Evolutionary conservation across 2,113 vertebrate species (phyloP).

Genomic region (Actenoides lindsayi): DNA sequence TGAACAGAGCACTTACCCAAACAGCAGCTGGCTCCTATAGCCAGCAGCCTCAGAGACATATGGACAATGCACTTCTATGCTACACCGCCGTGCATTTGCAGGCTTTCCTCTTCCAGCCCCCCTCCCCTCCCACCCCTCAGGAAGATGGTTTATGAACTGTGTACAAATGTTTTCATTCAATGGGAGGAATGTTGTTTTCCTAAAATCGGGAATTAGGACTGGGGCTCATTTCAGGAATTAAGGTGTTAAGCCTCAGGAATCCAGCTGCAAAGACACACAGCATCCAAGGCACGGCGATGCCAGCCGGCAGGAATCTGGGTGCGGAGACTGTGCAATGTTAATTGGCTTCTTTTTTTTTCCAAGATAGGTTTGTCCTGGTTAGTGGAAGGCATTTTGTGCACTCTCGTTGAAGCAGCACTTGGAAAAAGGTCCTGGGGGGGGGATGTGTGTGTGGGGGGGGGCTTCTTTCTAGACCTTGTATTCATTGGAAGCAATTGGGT

Average conservation of each 20-base stretch:
- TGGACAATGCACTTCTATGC: constrained; percentile 61
- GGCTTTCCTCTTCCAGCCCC: background rate
- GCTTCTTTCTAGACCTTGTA: constrained; percentile 9
- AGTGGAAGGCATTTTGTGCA: background rate
- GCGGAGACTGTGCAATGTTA: constrained; percentile 38
- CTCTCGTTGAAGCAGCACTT: background rate
- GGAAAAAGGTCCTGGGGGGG: constrained; percentile 7
- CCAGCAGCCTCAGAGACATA: background rate
- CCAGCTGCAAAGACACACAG: constrained; percentile 42
- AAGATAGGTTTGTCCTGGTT: constrained; percentile 24
- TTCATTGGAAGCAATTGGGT: background rate
- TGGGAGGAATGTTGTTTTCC: constrained; percentile 76
- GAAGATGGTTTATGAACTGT: constrained; percentile 78
- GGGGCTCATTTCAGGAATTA: constrained; percentile 69
- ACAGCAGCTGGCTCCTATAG: constrained; percentile 54
- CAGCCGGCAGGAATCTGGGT: constrained; percentile 55
- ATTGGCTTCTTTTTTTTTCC: background rate
- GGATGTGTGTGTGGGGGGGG: background rate
- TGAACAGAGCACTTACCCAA: constrained; percentile 47
- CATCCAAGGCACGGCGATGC: constrained; percentile 24
- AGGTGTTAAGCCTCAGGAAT: constrained; percentile 77
- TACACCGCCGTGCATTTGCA: background rate
- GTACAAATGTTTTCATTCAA: constrained; percentile 67
- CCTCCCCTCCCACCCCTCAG: constrained; percentile 3
- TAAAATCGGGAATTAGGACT: constrained; percentile 65